These are phyloP conservation scores for Zoanthus sansibaricus DNA, from an alignment of 92 coral and sea anemone genomes.

Conservation along the genomic window DNA sequence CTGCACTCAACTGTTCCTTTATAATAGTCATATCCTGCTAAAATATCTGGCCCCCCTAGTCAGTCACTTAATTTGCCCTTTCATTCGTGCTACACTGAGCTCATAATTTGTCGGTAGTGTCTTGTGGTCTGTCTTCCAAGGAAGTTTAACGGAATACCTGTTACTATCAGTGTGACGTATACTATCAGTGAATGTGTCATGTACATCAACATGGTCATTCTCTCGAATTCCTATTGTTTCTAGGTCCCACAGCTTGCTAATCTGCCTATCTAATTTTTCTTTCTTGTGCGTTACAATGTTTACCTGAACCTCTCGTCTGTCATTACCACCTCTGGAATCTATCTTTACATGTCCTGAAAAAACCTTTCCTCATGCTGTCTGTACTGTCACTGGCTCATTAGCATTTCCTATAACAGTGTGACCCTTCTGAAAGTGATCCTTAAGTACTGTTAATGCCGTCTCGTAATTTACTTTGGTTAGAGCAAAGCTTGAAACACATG, in stretches of 20 bases:
- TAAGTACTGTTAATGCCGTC: not conserved
- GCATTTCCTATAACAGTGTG: constrained; percentile 44
- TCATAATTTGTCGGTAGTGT: not conserved
- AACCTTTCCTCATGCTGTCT: constrained; percentile 4
- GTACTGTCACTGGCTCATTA: constrained; percentile 16
- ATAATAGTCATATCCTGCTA: constrained; percentile 47
- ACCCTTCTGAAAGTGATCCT: constrained; percentile 24
- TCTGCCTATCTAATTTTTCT: constrained; percentile 6
- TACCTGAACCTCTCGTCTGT: not conserved
- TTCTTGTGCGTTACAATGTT: constrained; percentile 26
- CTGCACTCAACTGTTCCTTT: constrained; percentile 39
- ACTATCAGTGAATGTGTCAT: too few species aligned
- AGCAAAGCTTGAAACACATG: constrained; percentile 9
- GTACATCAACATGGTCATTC: too few species aligned
- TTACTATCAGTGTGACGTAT: too few species aligned
- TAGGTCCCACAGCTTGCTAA: not conserved
- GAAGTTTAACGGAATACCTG: too few species aligned
- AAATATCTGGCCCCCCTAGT: constrained; percentile 45
- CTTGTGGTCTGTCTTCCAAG: too few species aligned
- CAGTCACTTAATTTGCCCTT: constrained; percentile 47
- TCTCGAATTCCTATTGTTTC: too few species aligned
- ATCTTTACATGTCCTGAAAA: constrained; percentile 15
- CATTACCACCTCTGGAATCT: constrained; percentile 11
- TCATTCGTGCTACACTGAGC: constrained; percentile 1
- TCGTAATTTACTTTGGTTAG: constrained; percentile 9